Evolutionary conservation across 2,888 invertebrate genomes (phyloP).

Genomic region (Ctena decussata): DNA sequence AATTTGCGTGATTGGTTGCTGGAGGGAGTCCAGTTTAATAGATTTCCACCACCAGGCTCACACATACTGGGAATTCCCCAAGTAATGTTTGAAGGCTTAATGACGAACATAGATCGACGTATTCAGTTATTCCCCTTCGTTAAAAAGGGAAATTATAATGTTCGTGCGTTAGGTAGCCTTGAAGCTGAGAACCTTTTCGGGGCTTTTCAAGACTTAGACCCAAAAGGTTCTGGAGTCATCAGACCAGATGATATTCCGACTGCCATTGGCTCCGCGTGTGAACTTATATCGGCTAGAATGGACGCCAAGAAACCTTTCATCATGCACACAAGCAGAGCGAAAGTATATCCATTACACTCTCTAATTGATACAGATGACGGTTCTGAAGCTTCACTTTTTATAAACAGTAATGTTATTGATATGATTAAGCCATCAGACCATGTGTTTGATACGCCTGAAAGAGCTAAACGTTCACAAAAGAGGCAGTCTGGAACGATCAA

Average conservation of each 20-base stretch:
- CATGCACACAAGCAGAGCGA: background rate
- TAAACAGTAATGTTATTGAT: background rate
- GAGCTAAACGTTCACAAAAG: background rate
- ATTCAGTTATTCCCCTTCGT: constrained; percentile 43
- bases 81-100: constrained; percentile 48
- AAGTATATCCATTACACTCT: background rate
- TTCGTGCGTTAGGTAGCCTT: constrained; percentile 45
- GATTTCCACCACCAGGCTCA: constrained; percentile 44
- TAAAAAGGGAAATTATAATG: constrained; percentile 40
- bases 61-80: constrained; percentile 46
- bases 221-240: constrained; percentile 41
- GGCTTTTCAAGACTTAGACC: constrained; percentile 51
- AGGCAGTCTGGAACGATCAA: background rate
- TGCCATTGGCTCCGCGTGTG: constrained; percentile 34
- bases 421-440: background rate
- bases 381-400: background rate
- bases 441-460: background rate
- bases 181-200: constrained; percentile 53
- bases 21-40: constrained; percentile 32
- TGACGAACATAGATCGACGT: constrained; percentile 49
- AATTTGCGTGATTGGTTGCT: constrained; percentile 35
- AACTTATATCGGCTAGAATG: constrained; percentile 12
- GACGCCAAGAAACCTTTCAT: constrained; percentile 4
- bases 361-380: background rate
- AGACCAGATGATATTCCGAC: constrained; percentile 41